phyloP scores from a whole-genome alignment of 2,113 vertebrate species.

The Steatornis caripensis region DNA sequence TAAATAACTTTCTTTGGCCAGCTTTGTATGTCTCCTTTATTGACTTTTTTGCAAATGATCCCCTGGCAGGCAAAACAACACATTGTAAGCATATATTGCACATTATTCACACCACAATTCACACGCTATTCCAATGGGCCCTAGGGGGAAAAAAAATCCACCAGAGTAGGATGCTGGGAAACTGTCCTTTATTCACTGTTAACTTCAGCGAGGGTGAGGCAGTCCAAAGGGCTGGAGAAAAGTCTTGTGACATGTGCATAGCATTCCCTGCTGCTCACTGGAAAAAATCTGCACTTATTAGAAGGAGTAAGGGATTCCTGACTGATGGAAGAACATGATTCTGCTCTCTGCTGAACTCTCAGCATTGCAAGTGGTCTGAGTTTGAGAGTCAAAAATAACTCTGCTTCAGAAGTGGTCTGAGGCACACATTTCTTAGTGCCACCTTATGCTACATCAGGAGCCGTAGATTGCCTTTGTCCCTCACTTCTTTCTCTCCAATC shows the following conservation, averaged over 20 bases:
- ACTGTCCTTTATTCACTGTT: constrained; percentile 1
- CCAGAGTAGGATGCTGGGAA: background rate
- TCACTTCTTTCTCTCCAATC: background rate
- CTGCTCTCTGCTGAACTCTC: constrained; percentile 33
- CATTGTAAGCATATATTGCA: background rate
- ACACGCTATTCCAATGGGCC: background rate
- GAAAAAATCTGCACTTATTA: background rate
- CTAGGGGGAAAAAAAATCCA: background rate
- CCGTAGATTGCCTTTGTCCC: background rate
- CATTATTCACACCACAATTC: constrained; percentile 2
- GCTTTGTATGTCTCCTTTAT: background rate
- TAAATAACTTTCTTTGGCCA: background rate
- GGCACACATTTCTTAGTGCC: background rate
- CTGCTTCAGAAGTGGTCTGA: background rate
- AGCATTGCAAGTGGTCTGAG: background rate
- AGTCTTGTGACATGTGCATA: constrained; percentile 8
- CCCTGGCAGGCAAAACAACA: background rate
- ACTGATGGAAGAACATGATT: constrained; percentile 45
- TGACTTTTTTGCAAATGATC: background rate
- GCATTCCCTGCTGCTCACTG: background rate
- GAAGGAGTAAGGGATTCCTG: constrained; percentile 23
- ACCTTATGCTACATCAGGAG: background rate
- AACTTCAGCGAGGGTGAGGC: background rate
- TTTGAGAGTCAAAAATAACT: background rate
- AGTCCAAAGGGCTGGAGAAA: background rate